Evolutionary conservation across 1,140 invertebrate species (phyloP).

Genomic region (Bombus polaris): DNA sequence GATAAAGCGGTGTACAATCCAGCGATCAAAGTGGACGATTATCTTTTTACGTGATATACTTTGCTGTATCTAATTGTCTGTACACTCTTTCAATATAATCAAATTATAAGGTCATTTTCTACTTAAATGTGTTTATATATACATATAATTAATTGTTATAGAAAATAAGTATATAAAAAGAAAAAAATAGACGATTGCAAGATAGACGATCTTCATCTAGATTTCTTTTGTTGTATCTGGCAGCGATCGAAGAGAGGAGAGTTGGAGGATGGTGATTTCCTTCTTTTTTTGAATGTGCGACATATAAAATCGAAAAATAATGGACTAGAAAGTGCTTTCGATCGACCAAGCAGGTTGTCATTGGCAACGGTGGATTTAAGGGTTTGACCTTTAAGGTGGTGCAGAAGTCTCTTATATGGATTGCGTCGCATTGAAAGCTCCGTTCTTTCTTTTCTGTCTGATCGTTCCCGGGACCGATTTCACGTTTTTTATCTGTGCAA

Average conservation of each 20-base stretch:
- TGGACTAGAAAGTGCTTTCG: conserved; percentile 63
- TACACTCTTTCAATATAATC: background rate
- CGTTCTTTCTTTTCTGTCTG: conserved; percentile 29
- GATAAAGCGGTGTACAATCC: conserved; percentile 41
- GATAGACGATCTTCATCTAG: background rate
- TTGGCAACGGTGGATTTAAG: conserved; percentile 73
- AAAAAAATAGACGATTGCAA: background rate
- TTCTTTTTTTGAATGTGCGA: conserved; percentile 21
- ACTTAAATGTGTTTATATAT: background rate
- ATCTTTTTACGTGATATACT: background rate
- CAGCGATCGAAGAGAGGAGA: background rate
- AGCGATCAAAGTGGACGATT: conserved; percentile 42
- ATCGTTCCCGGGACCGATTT: background rate
- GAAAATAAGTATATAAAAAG: background rate
- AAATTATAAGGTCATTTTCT: background rate
- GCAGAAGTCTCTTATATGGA: conserved; percentile 31
- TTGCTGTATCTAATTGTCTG: background rate
- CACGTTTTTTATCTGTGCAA: too few species aligned
- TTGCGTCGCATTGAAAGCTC: conserved; percentile 56
- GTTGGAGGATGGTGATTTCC: conserved; percentile 7
- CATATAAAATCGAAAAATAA: conserved; percentile 65
- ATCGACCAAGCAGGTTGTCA: conserved; percentile 78
- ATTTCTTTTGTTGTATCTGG: background rate
- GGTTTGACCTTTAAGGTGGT: conserved; percentile 57
- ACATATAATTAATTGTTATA: background rate